These are phyloP conservation scores for Eonycteris spelaea DNA, from an alignment of 2,113 vertebrate species.

Conservation along the genomic window DNA sequence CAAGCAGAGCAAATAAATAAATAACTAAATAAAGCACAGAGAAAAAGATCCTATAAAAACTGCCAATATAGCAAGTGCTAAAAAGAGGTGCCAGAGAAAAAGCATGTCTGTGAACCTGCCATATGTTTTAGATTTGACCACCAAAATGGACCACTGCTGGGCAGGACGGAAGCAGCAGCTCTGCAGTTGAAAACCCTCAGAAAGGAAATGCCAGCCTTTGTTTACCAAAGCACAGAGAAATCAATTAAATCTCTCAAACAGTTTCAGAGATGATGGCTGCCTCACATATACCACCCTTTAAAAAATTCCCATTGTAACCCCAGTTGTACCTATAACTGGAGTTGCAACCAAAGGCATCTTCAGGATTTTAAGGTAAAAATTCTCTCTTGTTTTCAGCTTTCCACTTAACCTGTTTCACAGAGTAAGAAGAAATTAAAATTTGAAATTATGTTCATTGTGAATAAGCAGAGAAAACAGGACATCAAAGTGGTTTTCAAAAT, in stretches of 20 bases:
- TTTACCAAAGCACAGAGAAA: neutral
- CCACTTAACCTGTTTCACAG: neutral
- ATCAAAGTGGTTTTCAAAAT: neutral
- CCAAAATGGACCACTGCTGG: neutral
- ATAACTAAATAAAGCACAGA: conserved; percentile 54
- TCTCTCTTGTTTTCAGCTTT: neutral
- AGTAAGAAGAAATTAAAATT: neutral
- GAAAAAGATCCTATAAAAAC: neutral
- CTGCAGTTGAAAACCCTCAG: neutral
- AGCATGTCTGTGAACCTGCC: neutral
- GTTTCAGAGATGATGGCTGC: conserved; percentile 12
- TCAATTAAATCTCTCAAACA: neutral
- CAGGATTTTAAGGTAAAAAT: neutral
- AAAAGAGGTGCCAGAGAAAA: neutral
- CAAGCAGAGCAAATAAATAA: conserved; percentile 64
- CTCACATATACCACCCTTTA: neutral
- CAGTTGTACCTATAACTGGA: neutral
- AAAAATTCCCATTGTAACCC: neutral
- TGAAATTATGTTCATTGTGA: neutral
- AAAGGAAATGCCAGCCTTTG: conserved; percentile 26
- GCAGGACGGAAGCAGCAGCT: neutral
- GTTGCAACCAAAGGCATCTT: neutral
- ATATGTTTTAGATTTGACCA: neutral
- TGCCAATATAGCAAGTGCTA: conserved; percentile 7
- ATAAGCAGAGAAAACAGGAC: neutral